Evolutionary conservation across 2,888 invertebrate genomes (phyloP).

Genomic region (Bembecia ichneumoniformis): DNA sequence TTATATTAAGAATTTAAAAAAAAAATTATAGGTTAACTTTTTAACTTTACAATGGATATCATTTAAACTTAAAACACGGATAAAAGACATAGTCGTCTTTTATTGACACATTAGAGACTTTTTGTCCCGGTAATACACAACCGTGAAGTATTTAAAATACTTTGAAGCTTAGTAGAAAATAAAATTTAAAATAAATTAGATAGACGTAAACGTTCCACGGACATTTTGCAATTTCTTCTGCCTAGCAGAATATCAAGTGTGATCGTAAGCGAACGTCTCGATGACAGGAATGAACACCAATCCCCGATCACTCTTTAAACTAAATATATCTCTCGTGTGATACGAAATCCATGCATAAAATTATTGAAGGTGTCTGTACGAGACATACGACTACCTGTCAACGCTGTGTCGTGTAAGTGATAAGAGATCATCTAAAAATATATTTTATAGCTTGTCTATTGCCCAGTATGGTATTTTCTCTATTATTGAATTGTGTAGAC

Average conservation of each 20-base stretch:
- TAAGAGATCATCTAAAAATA: not conserved
- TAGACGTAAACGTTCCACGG: not conserved
- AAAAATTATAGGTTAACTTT: no score
- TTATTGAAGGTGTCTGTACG: slow-evolving; percentile 48
- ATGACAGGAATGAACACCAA: not conserved
- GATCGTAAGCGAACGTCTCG: not conserved
- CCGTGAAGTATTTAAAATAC: no score
- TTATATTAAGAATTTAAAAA: no score
- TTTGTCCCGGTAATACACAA: no score
- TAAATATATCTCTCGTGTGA: slow-evolving; percentile 42
- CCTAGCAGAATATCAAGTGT: not conserved
- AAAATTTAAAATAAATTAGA: not conserved
- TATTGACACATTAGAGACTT: no score
- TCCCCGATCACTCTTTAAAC: slow-evolving; percentile 30
- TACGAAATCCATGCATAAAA: slow-evolving; percentile 66
- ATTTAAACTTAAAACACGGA: no score
- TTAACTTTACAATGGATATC: no score
- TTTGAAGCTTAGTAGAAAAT: no score
- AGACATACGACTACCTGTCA: slow-evolving; percentile 48
- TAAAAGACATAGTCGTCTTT: no score
- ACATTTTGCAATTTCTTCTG: not conserved
- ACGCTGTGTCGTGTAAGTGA: slow-evolving; percentile 11
- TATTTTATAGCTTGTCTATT: no score
- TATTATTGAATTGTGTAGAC: no score
- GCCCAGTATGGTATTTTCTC: no score